A percentile compares a stretch with the other conserved stretches of the same genome.
These are phyloP conservation scores for Lepilemur septentrionalis DNA, from an alignment of 2,797 vertebrate genomes.

Conservation along the genomic window DNA sequence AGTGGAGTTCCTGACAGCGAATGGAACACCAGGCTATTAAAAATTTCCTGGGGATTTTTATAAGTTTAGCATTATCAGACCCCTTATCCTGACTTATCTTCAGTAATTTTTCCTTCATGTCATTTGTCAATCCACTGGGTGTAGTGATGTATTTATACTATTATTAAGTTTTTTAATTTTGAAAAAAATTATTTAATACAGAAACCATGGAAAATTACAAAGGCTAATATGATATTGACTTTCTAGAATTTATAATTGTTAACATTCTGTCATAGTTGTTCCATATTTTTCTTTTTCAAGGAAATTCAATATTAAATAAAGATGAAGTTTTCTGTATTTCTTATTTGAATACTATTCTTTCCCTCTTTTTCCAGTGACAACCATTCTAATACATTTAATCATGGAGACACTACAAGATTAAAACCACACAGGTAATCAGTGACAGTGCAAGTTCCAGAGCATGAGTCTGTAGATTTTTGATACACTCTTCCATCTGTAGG, in stretches of 20 bases:
- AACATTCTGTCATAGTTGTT: not conserved
- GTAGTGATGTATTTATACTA: not conserved
- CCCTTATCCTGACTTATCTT: not conserved
- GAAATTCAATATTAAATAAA: not conserved
- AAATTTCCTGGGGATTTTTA: not conserved
- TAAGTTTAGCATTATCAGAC: not conserved
- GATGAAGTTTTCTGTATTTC: not conserved
- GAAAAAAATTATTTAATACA: not conserved
- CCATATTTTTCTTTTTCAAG: not conserved
- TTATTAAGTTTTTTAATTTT: not conserved
- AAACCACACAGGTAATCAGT: not conserved
- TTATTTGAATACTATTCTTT: not conserved
- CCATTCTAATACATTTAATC: not conserved
- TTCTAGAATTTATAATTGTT: not conserved
- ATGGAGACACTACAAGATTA: not conserved
- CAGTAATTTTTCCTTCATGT: not conserved
- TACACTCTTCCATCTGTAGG: not conserved
- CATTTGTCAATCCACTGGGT: not conserved
- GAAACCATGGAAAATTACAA: not conserved
- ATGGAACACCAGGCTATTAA: not conserved
- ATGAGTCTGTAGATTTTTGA: not conserved
- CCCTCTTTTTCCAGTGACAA: not conserved
- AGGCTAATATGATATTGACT: not conserved
- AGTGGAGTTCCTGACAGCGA: not conserved
- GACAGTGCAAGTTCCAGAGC: not conserved